Evolutionary conservation across 2,797 vertebrate species (phyloP).

Genomic region (Peromyscus nudipes): DNA sequence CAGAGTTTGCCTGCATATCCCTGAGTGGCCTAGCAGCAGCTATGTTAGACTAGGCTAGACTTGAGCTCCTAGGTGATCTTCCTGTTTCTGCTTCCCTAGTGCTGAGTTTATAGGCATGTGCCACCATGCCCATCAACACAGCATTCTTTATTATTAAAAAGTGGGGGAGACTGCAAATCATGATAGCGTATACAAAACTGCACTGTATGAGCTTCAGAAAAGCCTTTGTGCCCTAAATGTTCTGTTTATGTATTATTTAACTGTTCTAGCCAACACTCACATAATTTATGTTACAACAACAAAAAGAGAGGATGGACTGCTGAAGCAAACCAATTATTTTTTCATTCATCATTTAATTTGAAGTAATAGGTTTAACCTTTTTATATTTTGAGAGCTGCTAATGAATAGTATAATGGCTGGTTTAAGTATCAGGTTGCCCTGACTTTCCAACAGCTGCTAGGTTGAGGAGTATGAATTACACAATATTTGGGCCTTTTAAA

Average conservation of each 20-base stretch:
- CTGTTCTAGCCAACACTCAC: neutral
- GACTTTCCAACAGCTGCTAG: neutral
- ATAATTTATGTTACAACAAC: conserved; percentile 9
- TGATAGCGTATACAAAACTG: neutral
- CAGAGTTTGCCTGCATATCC: neutral
- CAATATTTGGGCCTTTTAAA: neutral
- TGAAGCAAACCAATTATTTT: neutral
- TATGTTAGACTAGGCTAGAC: neutral
- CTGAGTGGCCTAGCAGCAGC: neutral
- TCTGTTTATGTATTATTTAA: conserved; percentile 52
- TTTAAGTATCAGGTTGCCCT: neutral
- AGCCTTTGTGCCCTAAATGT: conserved; percentile 47
- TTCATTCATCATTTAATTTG: conserved; percentile 47
- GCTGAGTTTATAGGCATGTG: neutral
- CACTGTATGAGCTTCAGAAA: neutral
- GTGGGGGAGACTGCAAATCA: neutral
- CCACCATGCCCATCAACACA: neutral
- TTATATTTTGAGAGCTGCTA: conserved; percentile 46
- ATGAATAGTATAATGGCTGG: conserved; percentile 1
- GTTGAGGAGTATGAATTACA: neutral
- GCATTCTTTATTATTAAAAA: conserved; percentile 2
- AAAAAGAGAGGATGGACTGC: neutral
- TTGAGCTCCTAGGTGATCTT: no score
- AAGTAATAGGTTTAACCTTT: conserved; percentile 37
- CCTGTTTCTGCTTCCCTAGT: neutral